Evolutionary conservation across 2,888 invertebrate species (phyloP), one percentile per base, ranked within the genome.

Genomic region (Andrena marginata): DNA sequence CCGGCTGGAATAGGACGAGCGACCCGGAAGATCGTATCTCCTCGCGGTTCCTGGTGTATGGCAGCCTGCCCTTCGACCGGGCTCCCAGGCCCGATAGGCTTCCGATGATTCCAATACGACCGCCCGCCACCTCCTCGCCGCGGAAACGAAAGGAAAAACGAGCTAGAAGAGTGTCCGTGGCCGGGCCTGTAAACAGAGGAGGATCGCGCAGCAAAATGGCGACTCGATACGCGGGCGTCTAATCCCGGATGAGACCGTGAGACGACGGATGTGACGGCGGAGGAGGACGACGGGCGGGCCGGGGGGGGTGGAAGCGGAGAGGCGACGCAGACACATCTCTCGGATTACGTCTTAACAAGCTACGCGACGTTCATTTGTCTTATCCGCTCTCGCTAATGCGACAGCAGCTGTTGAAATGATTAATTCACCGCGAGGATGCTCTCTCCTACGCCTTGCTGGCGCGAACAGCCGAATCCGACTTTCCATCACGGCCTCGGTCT

Each of bases 331-430:
- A 92, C 92, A 90, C 89, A 92, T 93, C 93, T 92, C 93, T 92
- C 92, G 91, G 92, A 93, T 93, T 93, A 93, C 92, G 92, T 91
- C 91, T 93, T 94, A 94, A 94, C 93, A 93, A 93, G 94, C 94
- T 92, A 89, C 92, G 90, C 93, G 92, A 93, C 93, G 92, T 93
- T 93, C 93, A 93, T 94, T 94, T 94, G 93, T 93, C 93, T 94
- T 93, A 94, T 94, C 93, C 94, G 93, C 91, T 92, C 90, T 92
- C 89, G 90, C 92, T 93, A 93, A 93, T 93, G 91, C 92, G 93
- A 93, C 92, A 93, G 92, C 92, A 92, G 92, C 92, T 92, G 93
- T 90, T 93, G 92, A 93, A 93, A 94, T 94, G 93, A 94, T 94
- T 94, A 93, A 94, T 94, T 94, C 93, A 92, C 84, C 88, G 87